Conservation (phyloP, 2,888 invertebrate genomes). For the Melanophora roralis region DNA sequence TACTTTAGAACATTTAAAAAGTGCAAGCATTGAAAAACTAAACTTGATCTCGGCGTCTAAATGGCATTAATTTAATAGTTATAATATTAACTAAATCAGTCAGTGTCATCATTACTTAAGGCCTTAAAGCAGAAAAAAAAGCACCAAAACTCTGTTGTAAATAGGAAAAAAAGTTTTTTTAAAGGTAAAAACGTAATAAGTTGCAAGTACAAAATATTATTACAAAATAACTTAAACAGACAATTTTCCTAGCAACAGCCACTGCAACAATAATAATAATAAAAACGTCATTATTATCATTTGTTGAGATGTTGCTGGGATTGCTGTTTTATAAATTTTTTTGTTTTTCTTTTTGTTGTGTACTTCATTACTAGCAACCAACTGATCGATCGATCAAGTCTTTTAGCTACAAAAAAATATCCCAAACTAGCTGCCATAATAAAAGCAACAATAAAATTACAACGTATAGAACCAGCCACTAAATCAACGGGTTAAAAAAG, state of each 20-base stretch:
- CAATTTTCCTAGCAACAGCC: slow-evolving; percentile 13
- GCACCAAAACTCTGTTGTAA: neutral
- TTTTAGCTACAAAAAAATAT: slow-evolving; percentile 16
- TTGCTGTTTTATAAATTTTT: no score
- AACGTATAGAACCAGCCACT: slow-evolving; percentile 21
- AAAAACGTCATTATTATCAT: slow-evolving; percentile 9
- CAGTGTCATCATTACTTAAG: slow-evolving; percentile 61
- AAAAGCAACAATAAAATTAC: neutral
- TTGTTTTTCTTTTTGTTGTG: neutral
- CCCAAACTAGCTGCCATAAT: slow-evolving; percentile 3
- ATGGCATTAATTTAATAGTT: slow-evolving; percentile 41
- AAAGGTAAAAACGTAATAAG: slow-evolving; percentile 5
- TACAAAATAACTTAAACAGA: slow-evolving; percentile 40
- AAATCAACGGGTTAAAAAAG: slow-evolving; percentile 5
- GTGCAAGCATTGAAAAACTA: slow-evolving; percentile 34
- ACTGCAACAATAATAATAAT: slow-evolving; percentile 24
- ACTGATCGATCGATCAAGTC: slow-evolving; percentile 58
- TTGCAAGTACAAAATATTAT: slow-evolving; percentile 30
- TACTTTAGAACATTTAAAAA: neutral
- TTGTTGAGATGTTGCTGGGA: neutral
- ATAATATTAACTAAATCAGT: slow-evolving; percentile 59
- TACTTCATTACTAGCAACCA: slow-evolving; percentile 37
- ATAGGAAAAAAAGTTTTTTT: slow-evolving; percentile 11
- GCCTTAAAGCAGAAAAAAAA: slow-evolving; percentile 49
- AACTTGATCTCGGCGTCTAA: neutral